phyloP scores from a whole-genome alignment of 2,888 invertebrate genomes.

The Melieria picta region DNA sequence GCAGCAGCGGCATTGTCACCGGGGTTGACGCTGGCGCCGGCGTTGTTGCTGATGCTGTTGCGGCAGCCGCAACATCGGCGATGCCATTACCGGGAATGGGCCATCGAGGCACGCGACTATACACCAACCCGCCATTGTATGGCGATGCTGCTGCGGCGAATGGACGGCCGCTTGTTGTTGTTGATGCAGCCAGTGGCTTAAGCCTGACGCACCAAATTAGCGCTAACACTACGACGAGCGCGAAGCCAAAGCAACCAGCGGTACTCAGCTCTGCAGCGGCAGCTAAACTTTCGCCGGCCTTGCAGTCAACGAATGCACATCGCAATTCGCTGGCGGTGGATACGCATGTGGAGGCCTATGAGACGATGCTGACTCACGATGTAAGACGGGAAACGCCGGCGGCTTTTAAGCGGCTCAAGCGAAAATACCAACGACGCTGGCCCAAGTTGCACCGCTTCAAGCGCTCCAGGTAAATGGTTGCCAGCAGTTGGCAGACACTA shows the following conservation, averaged over 20 bases:
- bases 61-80: constrained; percentile 16
- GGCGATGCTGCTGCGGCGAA: background rate
- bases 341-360: too few relatives aligned
- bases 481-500: background rate
- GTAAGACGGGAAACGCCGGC: background rate
- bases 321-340: too few relatives aligned
- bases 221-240: constrained; percentile 26
- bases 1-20: background rate
- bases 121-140: background rate
- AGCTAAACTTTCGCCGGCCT: background rate
- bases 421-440: constrained; percentile 45
- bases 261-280: constrained; percentile 1
- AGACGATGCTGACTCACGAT: too few relatives aligned
- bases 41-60: constrained; percentile 20
- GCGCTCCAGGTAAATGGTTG: constrained; percentile 42
- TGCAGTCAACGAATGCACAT: too few relatives aligned
- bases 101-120: constrained; percentile 21
- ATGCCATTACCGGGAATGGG: constrained; percentile 21
- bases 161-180: background rate
- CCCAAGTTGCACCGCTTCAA: constrained; percentile 42
- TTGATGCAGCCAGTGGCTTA: background rate
- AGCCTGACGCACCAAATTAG: constrained; percentile 14
- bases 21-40: background rate
- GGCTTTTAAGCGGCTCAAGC: constrained; percentile 40
- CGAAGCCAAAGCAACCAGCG: constrained; percentile 22